Percentiles rank a stretch among this genome's conserved stretches.
These are phyloP conservation scores for Kryptolebias ocellatus DNA, from an alignment of 2,797 vertebrate genomes.

Conservation along the genomic window DNA sequence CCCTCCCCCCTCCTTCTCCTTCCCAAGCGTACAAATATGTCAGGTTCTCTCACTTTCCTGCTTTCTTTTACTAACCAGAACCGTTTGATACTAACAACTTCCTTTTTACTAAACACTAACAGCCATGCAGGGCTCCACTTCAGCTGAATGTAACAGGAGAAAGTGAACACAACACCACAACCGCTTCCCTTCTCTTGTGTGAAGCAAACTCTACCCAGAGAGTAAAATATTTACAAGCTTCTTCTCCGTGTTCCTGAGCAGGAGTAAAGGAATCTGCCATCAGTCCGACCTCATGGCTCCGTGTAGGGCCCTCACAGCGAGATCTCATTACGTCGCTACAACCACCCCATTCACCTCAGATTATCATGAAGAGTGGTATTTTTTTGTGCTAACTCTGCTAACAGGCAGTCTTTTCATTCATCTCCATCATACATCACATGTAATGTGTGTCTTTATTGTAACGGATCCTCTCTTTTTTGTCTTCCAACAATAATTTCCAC, in stretches of 20 bases:
- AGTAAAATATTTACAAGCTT: conserved; percentile 75
- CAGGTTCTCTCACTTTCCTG: conserved; percentile 19
- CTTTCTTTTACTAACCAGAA: conserved; percentile 54
- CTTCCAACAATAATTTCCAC: conserved; percentile 61
- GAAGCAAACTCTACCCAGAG: conserved; percentile 27
- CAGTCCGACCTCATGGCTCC: conserved; percentile 12
- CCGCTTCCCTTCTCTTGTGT: conserved; percentile 30
- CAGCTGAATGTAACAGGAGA: conserved; percentile 60
- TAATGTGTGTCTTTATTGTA: too few species aligned
- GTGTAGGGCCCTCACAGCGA: conserved; percentile 51
- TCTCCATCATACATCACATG: too few species aligned
- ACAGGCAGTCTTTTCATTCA: conserved; percentile 70
- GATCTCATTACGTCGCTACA: neutral
- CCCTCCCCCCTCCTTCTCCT: too few species aligned
- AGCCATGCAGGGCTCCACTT: conserved; percentile 2
- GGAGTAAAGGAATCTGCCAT: conserved; percentile 34
- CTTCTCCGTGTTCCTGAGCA: conserved; percentile 44
- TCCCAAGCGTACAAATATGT: conserved; percentile 9
- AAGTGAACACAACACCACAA: conserved; percentile 62
- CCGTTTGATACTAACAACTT: conserved; percentile 58
- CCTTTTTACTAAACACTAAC: conserved; percentile 25
- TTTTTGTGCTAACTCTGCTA: conserved; percentile 71
- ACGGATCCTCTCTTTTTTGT: conserved; percentile 35
- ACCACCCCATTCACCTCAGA: conserved; percentile 31
- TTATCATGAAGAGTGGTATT: conserved; percentile 34